phyloP scores from a whole-genome alignment of 2,888 invertebrate genomes.

The Tachina grossa region DNA sequence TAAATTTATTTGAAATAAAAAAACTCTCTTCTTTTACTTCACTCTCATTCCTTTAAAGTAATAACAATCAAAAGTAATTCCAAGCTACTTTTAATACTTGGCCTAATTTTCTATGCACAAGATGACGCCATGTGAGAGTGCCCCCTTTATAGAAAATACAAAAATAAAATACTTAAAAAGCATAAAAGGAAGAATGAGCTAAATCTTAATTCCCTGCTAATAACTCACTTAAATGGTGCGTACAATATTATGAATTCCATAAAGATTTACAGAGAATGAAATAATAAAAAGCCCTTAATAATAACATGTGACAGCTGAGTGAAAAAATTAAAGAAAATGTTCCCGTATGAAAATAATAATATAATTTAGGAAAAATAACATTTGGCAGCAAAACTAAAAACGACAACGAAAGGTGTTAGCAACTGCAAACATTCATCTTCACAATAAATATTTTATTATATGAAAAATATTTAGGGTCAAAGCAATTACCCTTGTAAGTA shows the following conservation, averaged over 20 bases:
- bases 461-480: slow-evolving; percentile 55
- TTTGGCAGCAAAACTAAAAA: slow-evolving; percentile 49
- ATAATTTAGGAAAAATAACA: slow-evolving; percentile 46
- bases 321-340: background rate
- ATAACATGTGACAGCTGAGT: slow-evolving; percentile 56
- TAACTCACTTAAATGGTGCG: slow-evolving; percentile 74
- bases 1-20: background rate
- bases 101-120: slow-evolving; percentile 71
- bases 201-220: slow-evolving; percentile 69
- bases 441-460: slow-evolving; percentile 34
- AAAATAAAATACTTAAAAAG: slow-evolving; percentile 8
- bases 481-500: slow-evolving; percentile 62
- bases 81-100: slow-evolving; percentile 15
- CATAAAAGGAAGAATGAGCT: slow-evolving; percentile 40
- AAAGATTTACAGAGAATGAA: slow-evolving; percentile 51
- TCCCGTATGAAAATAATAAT: slow-evolving; percentile 27
- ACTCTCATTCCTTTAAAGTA: too few relatives aligned
- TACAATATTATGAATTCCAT: slow-evolving; percentile 71
- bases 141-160: slow-evolving; percentile 45
- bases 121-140: slow-evolving; percentile 63
- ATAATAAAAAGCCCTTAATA: slow-evolving; percentile 48
- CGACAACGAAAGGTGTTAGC: slow-evolving; percentile 52
- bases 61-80: slow-evolving; percentile 37
- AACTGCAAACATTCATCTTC: slow-evolving; percentile 16
- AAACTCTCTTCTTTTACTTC: background rate